Base-by-base conservation (phyloP, 1,140 invertebrate species). In the Zaprionus kolodkinae region DNA sequence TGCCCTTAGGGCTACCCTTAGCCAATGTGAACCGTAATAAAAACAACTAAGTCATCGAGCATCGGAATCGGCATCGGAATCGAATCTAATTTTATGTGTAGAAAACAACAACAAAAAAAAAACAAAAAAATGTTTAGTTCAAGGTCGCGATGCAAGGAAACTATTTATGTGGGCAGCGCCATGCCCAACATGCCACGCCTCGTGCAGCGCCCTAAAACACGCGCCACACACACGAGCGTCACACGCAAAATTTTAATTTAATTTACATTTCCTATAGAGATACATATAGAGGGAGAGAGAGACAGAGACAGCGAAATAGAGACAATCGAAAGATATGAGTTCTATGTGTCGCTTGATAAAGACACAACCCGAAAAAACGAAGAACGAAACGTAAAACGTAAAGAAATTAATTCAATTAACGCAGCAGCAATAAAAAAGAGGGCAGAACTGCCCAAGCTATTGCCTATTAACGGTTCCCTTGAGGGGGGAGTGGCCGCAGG, bases 231-330 rank as follows among this genome's bases (percentile, higher is more conserved):
- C 40, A 57, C 27, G 27, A 80, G 78, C 82, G 79, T 82, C 83
- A 87, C 77, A 87, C 77, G 84, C 80, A 72, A 83, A 83, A 83
- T 80, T 84, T 88, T 88, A 88, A 87, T 87, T 87, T 77, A 88
- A 88, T 84, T 87, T 88, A 88, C 84, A 87, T 79, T 80, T 78
- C 48, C 27, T 61, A 69, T 45, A 43, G 1, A 15, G 7, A 15
- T n/a, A 17, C 48, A 40, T n/a, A 55, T 21, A 45, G 9, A 52
- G 11, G 13, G 33, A 64, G 17, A 36, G 6, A 52, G 9, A 66
- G 13, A 38, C 12, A 30, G n/a, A 72, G 63, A 65, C 48, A 72
- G 15, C 65, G 38, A 66, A 62, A 85, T 65, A 78, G 59, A 68
- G 59, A 68, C 45, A 67, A 27, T 73, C 72, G 81, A 65, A 38